Percentiles rank a stretch among this genome's conserved stretches.
Evolutionary conservation across 1,140 invertebrate species (phyloP).

Genomic region (Hycleus phaleratus): DNA sequence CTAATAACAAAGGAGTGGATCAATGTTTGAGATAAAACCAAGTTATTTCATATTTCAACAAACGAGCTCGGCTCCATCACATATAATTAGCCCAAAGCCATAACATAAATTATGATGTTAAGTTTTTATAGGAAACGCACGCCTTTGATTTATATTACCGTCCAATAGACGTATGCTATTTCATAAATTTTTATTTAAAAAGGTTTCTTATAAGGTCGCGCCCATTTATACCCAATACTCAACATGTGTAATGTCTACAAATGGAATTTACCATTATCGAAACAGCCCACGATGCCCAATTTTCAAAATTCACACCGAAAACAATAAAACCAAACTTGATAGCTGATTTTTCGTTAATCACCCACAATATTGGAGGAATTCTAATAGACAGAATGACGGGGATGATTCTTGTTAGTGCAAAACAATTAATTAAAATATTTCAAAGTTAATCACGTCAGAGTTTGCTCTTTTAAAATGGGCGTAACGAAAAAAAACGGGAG

Average conservation of each 20-base stretch:
- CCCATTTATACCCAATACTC: not conserved
- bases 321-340: not conserved
- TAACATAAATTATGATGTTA: slow-evolving; percentile 39
- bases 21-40: slow-evolving; percentile 25
- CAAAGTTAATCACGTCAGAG: slow-evolving; percentile 24
- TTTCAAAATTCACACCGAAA: not conserved
- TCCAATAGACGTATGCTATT: slow-evolving; percentile 15
- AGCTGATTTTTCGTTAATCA: slow-evolving; percentile 20
- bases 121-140: slow-evolving; percentile 34
- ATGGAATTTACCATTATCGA: slow-evolving; percentile 5
- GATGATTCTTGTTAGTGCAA: not conserved
- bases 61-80: slow-evolving; percentile 34
- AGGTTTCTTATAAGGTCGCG: slow-evolving; percentile 13
- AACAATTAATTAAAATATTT: slow-evolving; percentile 19
- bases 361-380: not conserved
- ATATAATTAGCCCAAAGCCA: slow-evolving; percentile 37
- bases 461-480: slow-evolving; percentile 21
- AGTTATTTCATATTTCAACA: slow-evolving; percentile 39
- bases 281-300: too few relatives aligned
- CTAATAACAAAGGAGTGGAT: slow-evolving; percentile 35
- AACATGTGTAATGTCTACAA: not conserved
- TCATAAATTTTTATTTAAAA: slow-evolving; percentile 16
- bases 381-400: not conserved
- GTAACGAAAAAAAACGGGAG: slow-evolving; percentile 16
- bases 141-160: slow-evolving; percentile 30